Percentiles rank a stretch among this genome's conserved stretches.
These are phyloP conservation scores for Sphaeramia orbicularis DNA, from an alignment of 2,797 vertebrate species.

Conservation along the genomic window DNA sequence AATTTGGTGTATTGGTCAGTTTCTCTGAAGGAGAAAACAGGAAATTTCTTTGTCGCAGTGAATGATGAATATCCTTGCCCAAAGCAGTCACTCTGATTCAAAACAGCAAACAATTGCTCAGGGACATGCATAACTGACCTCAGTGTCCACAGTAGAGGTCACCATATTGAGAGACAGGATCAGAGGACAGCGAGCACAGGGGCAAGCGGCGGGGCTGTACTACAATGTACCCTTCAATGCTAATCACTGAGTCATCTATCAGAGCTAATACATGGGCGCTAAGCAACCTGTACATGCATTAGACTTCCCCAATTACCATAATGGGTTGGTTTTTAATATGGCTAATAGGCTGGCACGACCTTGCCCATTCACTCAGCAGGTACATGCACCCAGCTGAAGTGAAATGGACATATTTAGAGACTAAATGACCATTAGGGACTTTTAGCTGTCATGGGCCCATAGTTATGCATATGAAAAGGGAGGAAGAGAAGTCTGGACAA, in stretches of 20 bases:
- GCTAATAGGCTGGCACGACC: constrained; percentile 89
- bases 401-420: constrained; percentile 83
- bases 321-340: constrained; percentile 88
- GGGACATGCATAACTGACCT: constrained; percentile 53
- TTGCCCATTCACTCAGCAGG: constrained; percentile 86
- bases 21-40: background rate
- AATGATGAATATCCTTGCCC: constrained; percentile 51
- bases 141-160: constrained; percentile 69
- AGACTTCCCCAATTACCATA: constrained; percentile 86
- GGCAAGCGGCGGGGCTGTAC: constrained; percentile 50
- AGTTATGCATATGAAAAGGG: constrained; percentile 61
- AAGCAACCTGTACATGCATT: constrained; percentile 88
- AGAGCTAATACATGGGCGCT: constrained; percentile 85
- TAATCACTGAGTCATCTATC: constrained; percentile 86
- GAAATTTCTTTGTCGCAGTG: constrained; percentile 23
- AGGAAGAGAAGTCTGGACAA: constrained; percentile 43
- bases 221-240: constrained; percentile 80
- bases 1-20: constrained; percentile 25
- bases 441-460: constrained; percentile 70
- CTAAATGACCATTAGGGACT: constrained; percentile 81
- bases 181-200: constrained; percentile 57
- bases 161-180: constrained; percentile 55
- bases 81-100: constrained; percentile 42
- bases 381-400: constrained; percentile 73
- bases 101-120: constrained; percentile 63